Percentiles rank a stretch among this genome's conserved stretches.
Evolutionary conservation across 2,113 vertebrate genomes (phyloP).

Genomic region (Morone chrysops): DNA sequence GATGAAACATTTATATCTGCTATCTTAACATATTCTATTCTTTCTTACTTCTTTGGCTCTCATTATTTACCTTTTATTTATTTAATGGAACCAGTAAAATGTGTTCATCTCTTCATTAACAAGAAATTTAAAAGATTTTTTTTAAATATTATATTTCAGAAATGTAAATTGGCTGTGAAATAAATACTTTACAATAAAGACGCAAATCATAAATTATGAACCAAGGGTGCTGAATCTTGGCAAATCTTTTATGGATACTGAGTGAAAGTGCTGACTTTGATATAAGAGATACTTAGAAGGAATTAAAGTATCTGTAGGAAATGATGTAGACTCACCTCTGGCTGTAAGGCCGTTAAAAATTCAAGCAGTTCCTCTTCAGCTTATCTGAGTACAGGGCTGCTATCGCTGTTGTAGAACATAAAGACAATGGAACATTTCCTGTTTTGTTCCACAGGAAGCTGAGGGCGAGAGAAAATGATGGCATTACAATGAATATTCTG

Average conservation of each 20-base stretch:
- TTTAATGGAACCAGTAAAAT: no score
- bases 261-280: not conserved
- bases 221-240: no score
- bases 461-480: not conserved
- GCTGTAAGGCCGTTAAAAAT: not conserved
- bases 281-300: not conserved
- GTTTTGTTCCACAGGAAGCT: conserved; percentile 2
- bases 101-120: no score
- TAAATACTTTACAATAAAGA: not conserved
- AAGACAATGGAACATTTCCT: conserved; percentile 18
- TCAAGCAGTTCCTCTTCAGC: not conserved
- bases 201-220: no score
- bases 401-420: not conserved
- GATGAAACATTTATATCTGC: not conserved
- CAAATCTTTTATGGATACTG: no score
- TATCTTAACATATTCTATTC: not conserved
- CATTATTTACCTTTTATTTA: not conserved
- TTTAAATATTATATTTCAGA: not conserved
- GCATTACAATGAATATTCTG: not conserved
- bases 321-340: not conserved
- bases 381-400: not conserved
- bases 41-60: not conserved
- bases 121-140: no score
- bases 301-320: not conserved
- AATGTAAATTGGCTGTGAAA: not conserved